Conservation (phyloP, 1,140 invertebrate genomes). For the Condylostylus longicornis region DNA sequence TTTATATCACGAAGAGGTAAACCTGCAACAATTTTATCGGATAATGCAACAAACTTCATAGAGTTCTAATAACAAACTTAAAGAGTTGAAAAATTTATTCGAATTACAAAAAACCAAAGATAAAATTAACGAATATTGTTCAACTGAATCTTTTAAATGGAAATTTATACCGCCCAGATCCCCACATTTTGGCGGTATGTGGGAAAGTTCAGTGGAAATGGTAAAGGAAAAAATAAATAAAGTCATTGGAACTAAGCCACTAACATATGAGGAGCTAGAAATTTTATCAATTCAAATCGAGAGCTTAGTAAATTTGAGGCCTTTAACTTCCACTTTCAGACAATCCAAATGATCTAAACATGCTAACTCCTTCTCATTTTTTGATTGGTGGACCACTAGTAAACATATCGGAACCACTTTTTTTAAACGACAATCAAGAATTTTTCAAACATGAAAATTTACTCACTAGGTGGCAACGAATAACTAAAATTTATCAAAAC, state of each 20-base stretch:
- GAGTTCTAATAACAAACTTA: constrained; percentile 9
- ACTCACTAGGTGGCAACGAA: no score
- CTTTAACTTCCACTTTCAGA: no score
- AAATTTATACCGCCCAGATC: constrained; percentile 15
- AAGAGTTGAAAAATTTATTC: constrained; percentile 2
- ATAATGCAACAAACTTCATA: constrained; percentile 27
- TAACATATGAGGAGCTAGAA: neutral
- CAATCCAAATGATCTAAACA: neutral
- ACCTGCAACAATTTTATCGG: constrained; percentile 14
- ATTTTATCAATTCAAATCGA: neutral
- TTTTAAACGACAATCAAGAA: no score
- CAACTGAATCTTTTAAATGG: constrained; percentile 13
- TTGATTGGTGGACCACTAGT: neutral
- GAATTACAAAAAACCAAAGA: neutral
- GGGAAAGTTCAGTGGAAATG: constrained; percentile 18
- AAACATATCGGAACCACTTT: constrained; percentile 1
- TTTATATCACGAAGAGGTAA: constrained; percentile 17
- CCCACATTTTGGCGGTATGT: constrained; percentile 20
- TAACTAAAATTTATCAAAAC: no score
- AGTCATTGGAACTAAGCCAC: neutral
- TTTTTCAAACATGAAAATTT: no score
- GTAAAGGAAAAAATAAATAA: constrained; percentile 9
- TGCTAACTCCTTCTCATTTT: constrained; percentile 1
- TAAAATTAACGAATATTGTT: neutral
- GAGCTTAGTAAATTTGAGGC: constrained; percentile 2